phyloP scores from a whole-genome alignment of 2,888 invertebrate species.

The Drepana falcataria region DNA sequence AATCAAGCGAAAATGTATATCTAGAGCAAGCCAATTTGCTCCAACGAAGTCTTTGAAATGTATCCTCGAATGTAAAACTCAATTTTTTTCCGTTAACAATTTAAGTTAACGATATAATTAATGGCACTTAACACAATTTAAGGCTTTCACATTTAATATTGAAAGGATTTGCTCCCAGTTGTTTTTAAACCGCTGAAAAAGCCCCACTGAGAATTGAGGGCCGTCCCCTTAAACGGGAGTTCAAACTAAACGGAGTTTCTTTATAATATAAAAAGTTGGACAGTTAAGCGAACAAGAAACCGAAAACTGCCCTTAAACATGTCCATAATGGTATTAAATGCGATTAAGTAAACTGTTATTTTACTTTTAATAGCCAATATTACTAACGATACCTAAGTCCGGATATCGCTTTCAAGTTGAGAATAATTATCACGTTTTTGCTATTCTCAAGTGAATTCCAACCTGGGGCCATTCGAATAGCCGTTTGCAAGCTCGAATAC shows the following conservation, averaged over 20 bases:
- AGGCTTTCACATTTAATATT: conserved; percentile 41
- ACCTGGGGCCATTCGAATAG: too few species aligned
- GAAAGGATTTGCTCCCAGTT: conserved; percentile 40
- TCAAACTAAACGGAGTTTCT: conserved; percentile 42
- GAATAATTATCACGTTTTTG: too few species aligned
- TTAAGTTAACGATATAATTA: conserved; percentile 33
- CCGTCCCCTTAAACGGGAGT: conserved; percentile 35
- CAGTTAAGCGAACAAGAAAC: conserved; percentile 42
- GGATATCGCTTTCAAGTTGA: neutral
- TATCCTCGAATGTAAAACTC: too few species aligned
- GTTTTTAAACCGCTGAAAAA: conserved; percentile 27
- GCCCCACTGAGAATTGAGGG: conserved; percentile 18
- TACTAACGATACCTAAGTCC: conserved; percentile 10
- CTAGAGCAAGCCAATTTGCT: too few species aligned
- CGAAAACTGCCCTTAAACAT: conserved; percentile 44
- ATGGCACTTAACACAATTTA: conserved; percentile 33
- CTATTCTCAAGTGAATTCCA: too few species aligned
- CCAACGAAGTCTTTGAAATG: too few species aligned
- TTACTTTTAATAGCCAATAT: conserved; percentile 16
- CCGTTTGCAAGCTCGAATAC: too few species aligned
- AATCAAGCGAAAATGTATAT: too few species aligned
- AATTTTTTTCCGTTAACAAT: too few species aligned
- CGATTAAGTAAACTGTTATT: conserved; percentile 26
- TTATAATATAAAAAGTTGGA: conserved; percentile 56
- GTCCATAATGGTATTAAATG: conserved; percentile 38